A percentile compares a stretch with the other conserved stretches of the same genome.
Evolutionary conservation across 2,888 invertebrate species (phyloP).

Genomic region (Bellardia bayeri): DNA sequence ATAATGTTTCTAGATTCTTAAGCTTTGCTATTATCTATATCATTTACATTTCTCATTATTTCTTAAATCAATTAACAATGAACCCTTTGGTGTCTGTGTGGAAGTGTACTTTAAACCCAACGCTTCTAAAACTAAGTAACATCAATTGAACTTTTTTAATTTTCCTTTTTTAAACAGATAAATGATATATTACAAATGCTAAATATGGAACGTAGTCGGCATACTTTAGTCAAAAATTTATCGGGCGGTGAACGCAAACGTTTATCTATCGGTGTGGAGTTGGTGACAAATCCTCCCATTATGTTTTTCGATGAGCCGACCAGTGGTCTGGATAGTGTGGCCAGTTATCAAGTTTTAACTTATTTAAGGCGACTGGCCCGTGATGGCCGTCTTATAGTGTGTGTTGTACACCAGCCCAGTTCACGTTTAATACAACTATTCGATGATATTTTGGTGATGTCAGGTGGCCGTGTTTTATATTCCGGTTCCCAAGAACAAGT

Average conservation of each 20-base stretch:
- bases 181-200: slow-evolving; percentile 91
- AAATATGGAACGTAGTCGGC: slow-evolving; percentile 87
- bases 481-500: slow-evolving; percentile 90
- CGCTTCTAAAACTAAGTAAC: no score
- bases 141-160: no score
- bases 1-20: no score
- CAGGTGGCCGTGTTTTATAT: slow-evolving; percentile 90
- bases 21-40: no score
- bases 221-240: slow-evolving; percentile 88
- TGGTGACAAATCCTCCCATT: slow-evolving; percentile 95
- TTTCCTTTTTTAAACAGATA: slow-evolving; percentile 86
- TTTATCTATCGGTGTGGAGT: slow-evolving; percentile 94
- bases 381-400: slow-evolving; percentile 93
- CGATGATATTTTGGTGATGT: slow-evolving; percentile 92
- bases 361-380: slow-evolving; percentile 91
- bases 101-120: no score
- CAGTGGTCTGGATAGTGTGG: slow-evolving; percentile 92
- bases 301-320: slow-evolving; percentile 98
- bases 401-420: slow-evolving; percentile 96
- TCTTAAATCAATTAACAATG: no score
- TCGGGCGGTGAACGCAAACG: slow-evolving; percentile 96
- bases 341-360: slow-evolving; percentile 91
- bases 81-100: no score
- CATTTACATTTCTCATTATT: no score
- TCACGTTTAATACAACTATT: slow-evolving; percentile 93